phyloP scores from a whole-genome alignment of 2,797 vertebrate genomes.

The Alfaro cultratus region DNA sequence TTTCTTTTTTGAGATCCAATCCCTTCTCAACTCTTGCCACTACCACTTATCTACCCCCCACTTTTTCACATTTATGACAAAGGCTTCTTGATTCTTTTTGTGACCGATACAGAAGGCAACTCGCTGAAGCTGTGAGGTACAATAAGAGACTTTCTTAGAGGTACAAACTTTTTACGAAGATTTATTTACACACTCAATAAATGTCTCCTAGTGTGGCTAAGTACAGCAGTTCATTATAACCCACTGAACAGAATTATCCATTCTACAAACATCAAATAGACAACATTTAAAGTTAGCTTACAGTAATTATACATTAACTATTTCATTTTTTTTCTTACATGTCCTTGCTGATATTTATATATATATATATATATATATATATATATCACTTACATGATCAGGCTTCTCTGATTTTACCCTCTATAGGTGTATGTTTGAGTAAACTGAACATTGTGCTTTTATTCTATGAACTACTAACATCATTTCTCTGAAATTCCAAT shows the following conservation, averaged over 20 bases:
- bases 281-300: neutral
- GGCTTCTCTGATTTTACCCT: too few relatives aligned
- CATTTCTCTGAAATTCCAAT: too few relatives aligned
- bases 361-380: too few relatives aligned
- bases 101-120: neutral
- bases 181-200: neutral
- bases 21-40: neutral
- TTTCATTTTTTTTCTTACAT: too few relatives aligned
- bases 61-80: slow-evolving; percentile 3
- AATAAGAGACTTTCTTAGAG: neutral
- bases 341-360: too few relatives aligned
- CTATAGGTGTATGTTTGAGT: too few relatives aligned
- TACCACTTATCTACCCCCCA: neutral
- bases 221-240: neutral
- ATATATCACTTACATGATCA: too few relatives aligned
- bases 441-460: too few relatives aligned
- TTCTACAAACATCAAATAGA: neutral
- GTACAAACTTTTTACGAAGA: neutral
- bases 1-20: neutral
- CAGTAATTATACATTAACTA: neutral
- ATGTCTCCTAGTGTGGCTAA: neutral
- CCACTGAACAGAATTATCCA: neutral
- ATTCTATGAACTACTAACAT: too few relatives aligned
- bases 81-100: slow-evolving; percentile 1
- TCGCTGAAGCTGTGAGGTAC: neutral